Conservation (phyloP, 2,113 vertebrate species). For the Neolamprologus cancellatus region DNA sequence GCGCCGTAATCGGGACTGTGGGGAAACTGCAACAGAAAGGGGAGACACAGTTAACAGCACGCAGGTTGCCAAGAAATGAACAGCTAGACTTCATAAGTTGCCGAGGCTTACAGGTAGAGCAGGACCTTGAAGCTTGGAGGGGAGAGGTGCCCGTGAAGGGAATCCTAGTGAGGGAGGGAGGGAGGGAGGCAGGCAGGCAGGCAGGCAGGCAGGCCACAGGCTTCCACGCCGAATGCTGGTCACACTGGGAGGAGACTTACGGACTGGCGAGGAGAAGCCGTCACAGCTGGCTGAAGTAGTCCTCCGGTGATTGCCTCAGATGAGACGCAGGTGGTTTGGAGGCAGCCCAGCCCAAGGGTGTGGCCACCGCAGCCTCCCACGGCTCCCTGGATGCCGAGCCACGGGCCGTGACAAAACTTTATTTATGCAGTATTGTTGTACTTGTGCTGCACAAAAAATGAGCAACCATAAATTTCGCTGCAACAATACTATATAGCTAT, state of each 20-base stretch:
- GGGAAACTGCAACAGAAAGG: background rate
- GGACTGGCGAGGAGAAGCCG: background rate
- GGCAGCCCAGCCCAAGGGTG: background rate
- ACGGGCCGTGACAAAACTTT: background rate
- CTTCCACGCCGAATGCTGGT: background rate
- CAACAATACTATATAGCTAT: background rate
- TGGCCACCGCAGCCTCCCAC: background rate
- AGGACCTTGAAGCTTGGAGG: no score
- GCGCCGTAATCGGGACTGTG: rapidly evolving
- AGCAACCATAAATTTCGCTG: background rate
- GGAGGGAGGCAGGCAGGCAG: no score
- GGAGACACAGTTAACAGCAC: rapidly evolving
- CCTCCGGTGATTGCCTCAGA: background rate
- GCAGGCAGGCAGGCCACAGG: no score
- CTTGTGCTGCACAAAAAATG: background rate
- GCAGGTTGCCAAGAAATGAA: background rate
- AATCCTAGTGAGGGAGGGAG: no score
- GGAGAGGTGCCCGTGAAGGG: no score
- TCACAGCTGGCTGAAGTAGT: background rate
- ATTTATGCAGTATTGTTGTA: background rate
- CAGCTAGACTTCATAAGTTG: no score
- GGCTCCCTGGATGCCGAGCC: background rate
- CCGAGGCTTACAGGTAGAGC: no score
- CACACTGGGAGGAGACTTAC: background rate
- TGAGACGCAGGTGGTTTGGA: background rate